These are phyloP conservation scores for Nesogale talazaci DNA, from an alignment of 2,113 vertebrate species.

Conservation along the genomic window DNA sequence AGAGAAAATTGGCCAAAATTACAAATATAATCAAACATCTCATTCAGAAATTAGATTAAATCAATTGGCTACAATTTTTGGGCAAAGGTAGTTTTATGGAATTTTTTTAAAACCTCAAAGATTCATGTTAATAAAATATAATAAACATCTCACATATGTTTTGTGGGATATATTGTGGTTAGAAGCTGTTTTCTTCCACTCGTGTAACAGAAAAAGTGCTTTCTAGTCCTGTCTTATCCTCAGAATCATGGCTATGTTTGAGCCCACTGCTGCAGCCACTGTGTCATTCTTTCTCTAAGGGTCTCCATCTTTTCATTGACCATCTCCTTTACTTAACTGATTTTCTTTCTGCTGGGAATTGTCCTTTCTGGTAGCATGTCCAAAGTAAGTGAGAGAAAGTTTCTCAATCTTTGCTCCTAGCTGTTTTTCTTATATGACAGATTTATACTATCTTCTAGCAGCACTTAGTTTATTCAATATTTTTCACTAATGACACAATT, in stretches of 20 bases:
- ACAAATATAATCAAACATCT: neutral
- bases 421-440: neutral
- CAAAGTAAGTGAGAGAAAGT: neutral
- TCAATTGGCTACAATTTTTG: neutral
- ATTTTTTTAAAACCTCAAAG: neutral
- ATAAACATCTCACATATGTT: neutral
- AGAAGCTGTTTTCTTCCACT: neutral
- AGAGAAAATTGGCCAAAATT: neutral
- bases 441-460: neutral
- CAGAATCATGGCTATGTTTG: neutral
- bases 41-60: conserved; percentile 21
- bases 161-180: neutral
- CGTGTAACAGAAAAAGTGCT: neutral
- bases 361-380: neutral
- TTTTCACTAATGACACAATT: neutral
- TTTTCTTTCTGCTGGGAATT: neutral
- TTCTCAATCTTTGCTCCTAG: neutral
- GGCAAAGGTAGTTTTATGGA: neutral
- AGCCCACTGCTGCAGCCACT: neutral
- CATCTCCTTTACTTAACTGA: neutral
- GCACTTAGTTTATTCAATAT: neutral
- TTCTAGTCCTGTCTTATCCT: neutral
- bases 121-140: conserved; percentile 45
- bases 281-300: neutral
- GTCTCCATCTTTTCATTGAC: neutral